Conservation (phyloP, 2,888 invertebrate genomes). For the Aelia acuminata region DNA sequence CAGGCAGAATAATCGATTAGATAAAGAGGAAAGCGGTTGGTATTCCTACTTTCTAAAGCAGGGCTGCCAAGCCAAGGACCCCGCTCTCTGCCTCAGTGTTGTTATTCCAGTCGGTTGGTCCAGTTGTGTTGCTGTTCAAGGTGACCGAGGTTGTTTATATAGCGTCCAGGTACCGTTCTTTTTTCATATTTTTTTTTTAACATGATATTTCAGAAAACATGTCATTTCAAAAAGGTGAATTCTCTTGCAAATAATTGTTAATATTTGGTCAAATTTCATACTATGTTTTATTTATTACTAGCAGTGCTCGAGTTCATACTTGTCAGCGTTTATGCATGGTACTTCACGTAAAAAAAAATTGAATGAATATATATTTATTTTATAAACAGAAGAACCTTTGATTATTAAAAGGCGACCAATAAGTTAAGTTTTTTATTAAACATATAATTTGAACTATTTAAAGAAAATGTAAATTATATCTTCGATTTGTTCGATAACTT, state of each 20-base stretch:
- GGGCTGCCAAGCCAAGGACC: background rate
- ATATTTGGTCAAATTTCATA: too few relatives aligned
- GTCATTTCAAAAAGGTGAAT: background rate
- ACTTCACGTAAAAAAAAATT: too few relatives aligned
- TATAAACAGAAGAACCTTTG: too few relatives aligned
- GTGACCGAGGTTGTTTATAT: background rate
- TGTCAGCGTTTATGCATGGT: too few relatives aligned
- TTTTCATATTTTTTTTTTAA: background rate
- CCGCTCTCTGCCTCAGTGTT: background rate
- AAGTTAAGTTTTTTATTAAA: too few relatives aligned
- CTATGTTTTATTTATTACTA: background rate
- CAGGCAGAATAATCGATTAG: slow-evolving; percentile 21
- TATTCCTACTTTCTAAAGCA: background rate
- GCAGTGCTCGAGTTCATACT: too few relatives aligned
- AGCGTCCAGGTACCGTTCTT: background rate
- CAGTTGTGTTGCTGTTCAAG: background rate
- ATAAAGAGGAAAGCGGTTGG: background rate
- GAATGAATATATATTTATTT: too few relatives aligned
- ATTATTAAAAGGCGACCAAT: too few relatives aligned
- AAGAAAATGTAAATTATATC: too few relatives aligned
- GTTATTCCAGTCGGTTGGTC: background rate
- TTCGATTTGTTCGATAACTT: too few relatives aligned
- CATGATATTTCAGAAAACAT: background rate
- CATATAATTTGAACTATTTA: too few relatives aligned
- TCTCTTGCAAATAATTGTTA: background rate